Base-by-base conservation (phyloP, 2,113 vertebrate genomes). In the Mixornis gularis region DNA sequence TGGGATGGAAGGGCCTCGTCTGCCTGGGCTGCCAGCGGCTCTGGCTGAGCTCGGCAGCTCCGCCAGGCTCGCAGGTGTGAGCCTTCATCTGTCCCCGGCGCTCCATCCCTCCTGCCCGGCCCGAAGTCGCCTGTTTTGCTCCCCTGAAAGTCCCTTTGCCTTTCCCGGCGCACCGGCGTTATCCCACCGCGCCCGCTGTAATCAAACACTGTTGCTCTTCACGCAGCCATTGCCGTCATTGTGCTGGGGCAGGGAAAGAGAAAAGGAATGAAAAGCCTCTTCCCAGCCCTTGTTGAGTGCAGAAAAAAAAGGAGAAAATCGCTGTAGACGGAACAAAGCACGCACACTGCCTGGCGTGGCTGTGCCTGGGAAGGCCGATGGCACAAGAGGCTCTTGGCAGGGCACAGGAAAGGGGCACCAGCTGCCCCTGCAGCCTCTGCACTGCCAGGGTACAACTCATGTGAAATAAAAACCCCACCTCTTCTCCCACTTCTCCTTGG, bases 401-500 rank as follows among this genome's bases (percentile, higher is more conserved):
- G 65, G 63, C 64, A 41, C 9, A 4, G 34, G 66, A 29, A 29
- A 64, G 51, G 10, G 60, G 55, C 17, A 16, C 34, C 3, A 5
- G 46, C 63, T 17, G 38, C 5, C 40, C 55, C 73, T 34, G 13
- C 43, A 49, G 44, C 59, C 70, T 13, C 32, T 51, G 51, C 56
- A 3, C 19, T 8, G 69, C 59, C 58, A 2, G 41, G 40, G 4
- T 0, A 21, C 59, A 21, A 2, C 59, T 38, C 36, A 0, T 0
- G 20, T 1, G 20, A 64, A 41, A 51, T 13, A 58, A 41, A 48
- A 46, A 3, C 2, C 26, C 20, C 38, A 10, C 17, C 3, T 43
- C 64, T 25, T 8, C 63, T 73, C 36, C 38, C 4, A 0, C 24
- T 34, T 34, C 69, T 40, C 17, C 52, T 8, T 3, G 36, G 19